Percentiles rank a stretch among this genome's conserved stretches.
Evolutionary conservation across 92 coral and sea anemone species (phyloP).

Genomic region (Porites cylindrica): DNA sequence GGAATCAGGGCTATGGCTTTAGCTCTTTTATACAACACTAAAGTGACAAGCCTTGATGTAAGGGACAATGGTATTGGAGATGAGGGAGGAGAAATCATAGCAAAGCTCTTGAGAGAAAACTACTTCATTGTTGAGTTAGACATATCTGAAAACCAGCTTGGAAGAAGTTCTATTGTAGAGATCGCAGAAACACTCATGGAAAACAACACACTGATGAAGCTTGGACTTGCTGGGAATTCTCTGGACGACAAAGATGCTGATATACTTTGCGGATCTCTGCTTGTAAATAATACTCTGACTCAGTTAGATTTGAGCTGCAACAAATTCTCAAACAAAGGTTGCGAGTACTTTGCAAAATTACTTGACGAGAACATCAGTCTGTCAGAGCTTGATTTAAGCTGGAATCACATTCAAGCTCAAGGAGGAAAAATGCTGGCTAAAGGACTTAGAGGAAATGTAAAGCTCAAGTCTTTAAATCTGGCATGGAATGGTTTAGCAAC

Average conservation of each 20-base stretch:
- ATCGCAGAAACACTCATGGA: conserved; percentile 81
- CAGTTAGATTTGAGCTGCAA: conserved; percentile 80
- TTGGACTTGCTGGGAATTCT: conserved; percentile 79
- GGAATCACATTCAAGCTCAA: conserved; percentile 86
- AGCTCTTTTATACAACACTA: conserved; percentile 84
- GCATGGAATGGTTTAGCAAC: conserved; percentile 88
- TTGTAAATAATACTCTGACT: conserved; percentile 66
- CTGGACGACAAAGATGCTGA: conserved; percentile 83
- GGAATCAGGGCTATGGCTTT: conserved; percentile 86
- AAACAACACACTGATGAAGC: conserved; percentile 73
- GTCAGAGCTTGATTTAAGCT: conserved; percentile 75
- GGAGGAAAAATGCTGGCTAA: conserved; percentile 79
- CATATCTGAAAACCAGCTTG: conserved; percentile 83
- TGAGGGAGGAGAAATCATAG: conserved; percentile 84
- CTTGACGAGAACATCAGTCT: conserved; percentile 83
- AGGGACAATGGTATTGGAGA: conserved; percentile 93
- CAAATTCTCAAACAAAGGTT: conserved; percentile 77
- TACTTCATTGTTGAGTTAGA: conserved; percentile 87
- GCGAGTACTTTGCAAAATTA: conserved; percentile 68
- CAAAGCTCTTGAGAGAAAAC: conserved; percentile 86
- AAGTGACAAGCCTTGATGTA: conserved; percentile 76
- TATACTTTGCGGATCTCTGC: conserved; percentile 66
- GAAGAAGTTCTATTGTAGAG: conserved; percentile 56
- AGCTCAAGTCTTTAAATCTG: conserved; percentile 77
- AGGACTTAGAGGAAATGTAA: conserved; percentile 83